Conservation (phyloP, 2,113 vertebrate species). For the Petaurus breviceps region DNA sequence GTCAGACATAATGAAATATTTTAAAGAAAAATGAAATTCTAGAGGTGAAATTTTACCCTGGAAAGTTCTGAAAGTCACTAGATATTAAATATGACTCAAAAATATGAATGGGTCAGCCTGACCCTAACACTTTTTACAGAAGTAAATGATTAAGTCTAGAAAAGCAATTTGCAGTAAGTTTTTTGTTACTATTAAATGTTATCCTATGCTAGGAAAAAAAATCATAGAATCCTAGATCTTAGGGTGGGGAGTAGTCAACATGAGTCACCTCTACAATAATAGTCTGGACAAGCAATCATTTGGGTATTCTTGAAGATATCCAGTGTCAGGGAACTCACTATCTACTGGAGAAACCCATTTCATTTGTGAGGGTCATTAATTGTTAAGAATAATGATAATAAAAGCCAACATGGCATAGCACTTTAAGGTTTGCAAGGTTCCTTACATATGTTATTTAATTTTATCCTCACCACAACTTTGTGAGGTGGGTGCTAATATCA, state of each 20-base stretch:
- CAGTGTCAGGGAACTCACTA: neutral
- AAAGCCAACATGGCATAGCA: neutral
- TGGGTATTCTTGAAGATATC: neutral
- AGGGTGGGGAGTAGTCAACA: neutral
- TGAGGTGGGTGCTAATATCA: neutral
- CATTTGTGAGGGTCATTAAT: neutral
- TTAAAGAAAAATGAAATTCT: conserved; percentile 19
- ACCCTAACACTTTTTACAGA: conserved; percentile 20
- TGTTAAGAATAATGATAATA: neutral
- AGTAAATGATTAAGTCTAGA: neutral
- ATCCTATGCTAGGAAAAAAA: neutral
- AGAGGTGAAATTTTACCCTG: neutral
- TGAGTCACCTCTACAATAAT: neutral
- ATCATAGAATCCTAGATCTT: neutral
- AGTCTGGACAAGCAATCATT: neutral
- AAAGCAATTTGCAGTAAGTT: neutral
- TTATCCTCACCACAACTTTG: conserved; percentile 12
- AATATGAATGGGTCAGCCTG: neutral
- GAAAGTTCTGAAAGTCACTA: conserved; percentile 1
- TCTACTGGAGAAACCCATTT: neutral
- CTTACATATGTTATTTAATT: neutral
- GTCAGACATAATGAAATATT: conserved; percentile 44
- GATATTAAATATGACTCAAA: neutral
- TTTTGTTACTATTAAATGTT: neutral
- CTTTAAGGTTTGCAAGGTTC: neutral